Conservation (phyloP, 2,797 vertebrate genomes). For the Gastrophryne carolinensis region DNA sequence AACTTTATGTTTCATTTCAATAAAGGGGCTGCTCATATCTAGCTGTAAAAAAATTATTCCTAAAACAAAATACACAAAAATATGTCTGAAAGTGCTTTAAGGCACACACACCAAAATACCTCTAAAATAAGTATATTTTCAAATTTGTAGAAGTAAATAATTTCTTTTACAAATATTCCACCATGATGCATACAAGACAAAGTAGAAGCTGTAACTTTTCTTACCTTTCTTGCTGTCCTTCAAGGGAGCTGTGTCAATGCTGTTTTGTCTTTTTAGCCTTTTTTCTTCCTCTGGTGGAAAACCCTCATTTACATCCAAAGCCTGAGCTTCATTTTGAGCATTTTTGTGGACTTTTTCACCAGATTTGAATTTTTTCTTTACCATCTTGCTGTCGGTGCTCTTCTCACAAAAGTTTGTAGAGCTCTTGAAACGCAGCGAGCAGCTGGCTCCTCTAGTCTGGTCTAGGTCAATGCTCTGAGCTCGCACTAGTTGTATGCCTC, state of each 20-base stretch:
- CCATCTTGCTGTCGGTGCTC: slow-evolving; percentile 7
- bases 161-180: too few relatives aligned
- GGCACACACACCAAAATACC: not conserved
- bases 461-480: not conserved
- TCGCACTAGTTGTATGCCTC: not conserved
- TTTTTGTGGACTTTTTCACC: not conserved
- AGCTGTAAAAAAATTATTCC: too few relatives aligned
- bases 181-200: not conserved
- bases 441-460: not conserved
- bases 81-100: too few relatives aligned
- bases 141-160: not conserved
- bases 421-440: not conserved
- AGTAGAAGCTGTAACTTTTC: not conserved
- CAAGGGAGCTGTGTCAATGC: not conserved
- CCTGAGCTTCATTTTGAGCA: not conserved
- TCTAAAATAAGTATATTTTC: not conserved
- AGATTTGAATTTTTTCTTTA: slow-evolving; percentile 22
- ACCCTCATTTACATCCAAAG: not conserved
- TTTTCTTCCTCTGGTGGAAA: slow-evolving; percentile 11
- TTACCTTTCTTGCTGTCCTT: slow-evolving; percentile 36
- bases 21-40: too few relatives aligned
- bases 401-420: not conserved
- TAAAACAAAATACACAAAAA: too few relatives aligned
- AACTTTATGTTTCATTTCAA: too few relatives aligned
- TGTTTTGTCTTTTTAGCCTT: not conserved